Percentiles rank a stretch among this genome's conserved stretches.
These are phyloP conservation scores for Grallaria varia DNA, from an alignment of 2,113 vertebrate species.

Conservation along the genomic window DNA sequence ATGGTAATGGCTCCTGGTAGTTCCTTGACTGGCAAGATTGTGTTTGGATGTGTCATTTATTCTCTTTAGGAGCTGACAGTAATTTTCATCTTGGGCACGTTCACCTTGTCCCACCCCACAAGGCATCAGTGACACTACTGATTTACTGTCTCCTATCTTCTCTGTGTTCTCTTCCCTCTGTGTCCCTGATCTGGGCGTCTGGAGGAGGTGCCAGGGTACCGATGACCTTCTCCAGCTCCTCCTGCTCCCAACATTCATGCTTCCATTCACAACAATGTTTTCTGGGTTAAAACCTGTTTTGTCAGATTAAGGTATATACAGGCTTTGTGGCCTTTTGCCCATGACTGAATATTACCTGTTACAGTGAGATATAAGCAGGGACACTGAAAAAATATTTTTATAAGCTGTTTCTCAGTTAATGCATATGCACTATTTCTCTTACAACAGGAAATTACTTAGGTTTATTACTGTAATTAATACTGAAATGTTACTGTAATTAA, in stretches of 20 bases:
- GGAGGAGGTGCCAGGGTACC: not conserved
- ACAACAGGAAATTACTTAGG: not conserved
- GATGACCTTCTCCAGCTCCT: not conserved
- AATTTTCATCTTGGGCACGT: accelerated
- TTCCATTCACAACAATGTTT: not conserved
- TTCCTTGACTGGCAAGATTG: not conserved
- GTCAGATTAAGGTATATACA: accelerated
- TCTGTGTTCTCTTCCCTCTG: not conserved
- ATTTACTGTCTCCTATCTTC: no score
- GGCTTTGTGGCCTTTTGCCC: not conserved
- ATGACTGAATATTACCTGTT: not conserved
- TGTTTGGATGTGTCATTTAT: not conserved
- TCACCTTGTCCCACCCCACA: not conserved
- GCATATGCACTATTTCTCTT: not conserved
- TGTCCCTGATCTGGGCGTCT: not conserved
- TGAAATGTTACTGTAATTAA: conserved; percentile 1
- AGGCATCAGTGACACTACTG: not conserved
- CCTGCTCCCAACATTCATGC: not conserved
- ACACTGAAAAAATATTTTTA: not conserved
- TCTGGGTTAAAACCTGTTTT: not conserved
- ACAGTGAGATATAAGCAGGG: not conserved
- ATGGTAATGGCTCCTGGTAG: not conserved
- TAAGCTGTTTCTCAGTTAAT: not conserved
- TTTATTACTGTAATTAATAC: conserved; percentile 3
- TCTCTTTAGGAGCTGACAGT: not conserved